phyloP scores from a whole-genome alignment of 1,140 invertebrate genomes.

The Pollicipes pollicipes region DNA sequence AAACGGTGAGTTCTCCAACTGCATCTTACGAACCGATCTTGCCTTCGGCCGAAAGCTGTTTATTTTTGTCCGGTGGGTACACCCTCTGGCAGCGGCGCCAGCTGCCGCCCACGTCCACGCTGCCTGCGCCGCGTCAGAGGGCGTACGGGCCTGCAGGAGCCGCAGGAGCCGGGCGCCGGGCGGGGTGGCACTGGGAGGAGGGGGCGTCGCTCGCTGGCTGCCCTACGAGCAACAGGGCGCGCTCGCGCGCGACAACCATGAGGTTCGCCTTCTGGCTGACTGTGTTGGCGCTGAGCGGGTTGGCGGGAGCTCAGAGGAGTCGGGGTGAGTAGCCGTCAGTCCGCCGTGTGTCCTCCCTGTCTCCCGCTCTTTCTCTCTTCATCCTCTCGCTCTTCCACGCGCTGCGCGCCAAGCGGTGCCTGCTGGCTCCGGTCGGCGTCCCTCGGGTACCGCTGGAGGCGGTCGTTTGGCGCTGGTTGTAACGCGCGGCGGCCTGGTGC shows the following conservation, averaged over 20 bases:
- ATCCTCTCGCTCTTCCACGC: too few relatives aligned
- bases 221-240: background rate
- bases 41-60: background rate
- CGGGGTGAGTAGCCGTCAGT: background rate
- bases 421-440: too few relatives aligned
- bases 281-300: background rate
- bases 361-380: too few relatives aligned
- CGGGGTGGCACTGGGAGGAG: too few relatives aligned
- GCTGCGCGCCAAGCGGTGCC: too few relatives aligned
- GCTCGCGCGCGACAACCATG: background rate
- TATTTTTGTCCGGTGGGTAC: background rate
- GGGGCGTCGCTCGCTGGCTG: too few relatives aligned
- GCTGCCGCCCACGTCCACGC: background rate
- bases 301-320: background rate
- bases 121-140: background rate
- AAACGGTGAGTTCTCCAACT: background rate
- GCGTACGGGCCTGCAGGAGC: background rate
- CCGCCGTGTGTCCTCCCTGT: too few relatives aligned
- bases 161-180: too few relatives aligned
- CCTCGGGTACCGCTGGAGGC: too few relatives aligned
- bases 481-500: too few relatives aligned
- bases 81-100: background rate
- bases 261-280: background rate
- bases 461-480: too few relatives aligned
- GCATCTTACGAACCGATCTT: background rate